A percentile compares a stretch with the other conserved stretches of the same genome.
Conservation (phyloP, 2,113 vertebrate genomes). For the Poeciliopsis turrubarensis region DNA sequence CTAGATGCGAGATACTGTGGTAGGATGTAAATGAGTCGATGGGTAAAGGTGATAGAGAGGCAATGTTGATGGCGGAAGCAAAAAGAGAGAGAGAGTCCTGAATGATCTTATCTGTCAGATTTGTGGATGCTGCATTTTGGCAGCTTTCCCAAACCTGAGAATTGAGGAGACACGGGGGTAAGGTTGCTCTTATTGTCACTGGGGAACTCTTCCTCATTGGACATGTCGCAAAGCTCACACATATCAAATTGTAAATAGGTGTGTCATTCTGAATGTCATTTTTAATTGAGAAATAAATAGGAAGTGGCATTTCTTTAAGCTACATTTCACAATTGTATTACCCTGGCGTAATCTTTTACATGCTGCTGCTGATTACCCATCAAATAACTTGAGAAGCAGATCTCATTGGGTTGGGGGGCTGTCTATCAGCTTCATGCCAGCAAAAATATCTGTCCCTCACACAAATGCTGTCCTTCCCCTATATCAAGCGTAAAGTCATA, state of each 20-base stretch:
- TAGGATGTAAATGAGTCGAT: constrained; percentile 49
- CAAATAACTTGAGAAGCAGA: constrained; percentile 15
- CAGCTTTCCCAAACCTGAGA: constrained; percentile 57
- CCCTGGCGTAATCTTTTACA: constrained; percentile 12
- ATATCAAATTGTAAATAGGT: constrained; percentile 35
- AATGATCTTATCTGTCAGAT: constrained; percentile 63
- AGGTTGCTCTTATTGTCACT: constrained; percentile 60
- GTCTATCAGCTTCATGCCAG: not conserved
- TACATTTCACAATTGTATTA: constrained; percentile 22
- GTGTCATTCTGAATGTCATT: constrained; percentile 57
- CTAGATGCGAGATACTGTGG: constrained; percentile 59
- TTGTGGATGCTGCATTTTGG: constrained; percentile 51
- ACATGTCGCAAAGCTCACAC: constrained; percentile 60
- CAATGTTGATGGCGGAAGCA: constrained; percentile 50
- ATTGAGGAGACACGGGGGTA: constrained; percentile 59
- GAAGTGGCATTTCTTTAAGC: constrained; percentile 51
- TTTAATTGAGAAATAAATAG: constrained; percentile 72
- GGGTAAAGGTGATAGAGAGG: constrained; percentile 59
- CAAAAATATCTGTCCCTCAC: constrained; percentile 21
- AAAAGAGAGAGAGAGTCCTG: constrained; percentile 48
- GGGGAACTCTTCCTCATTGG: constrained; percentile 54
- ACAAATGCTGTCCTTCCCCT: constrained; percentile 23
- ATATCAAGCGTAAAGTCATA: constrained; percentile 13
- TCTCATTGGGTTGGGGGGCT: not conserved
- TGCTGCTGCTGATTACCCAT: constrained; percentile 41